Evolutionary conservation across 2,888 invertebrate species (phyloP).

Genomic region (Drosophila atripex): DNA sequence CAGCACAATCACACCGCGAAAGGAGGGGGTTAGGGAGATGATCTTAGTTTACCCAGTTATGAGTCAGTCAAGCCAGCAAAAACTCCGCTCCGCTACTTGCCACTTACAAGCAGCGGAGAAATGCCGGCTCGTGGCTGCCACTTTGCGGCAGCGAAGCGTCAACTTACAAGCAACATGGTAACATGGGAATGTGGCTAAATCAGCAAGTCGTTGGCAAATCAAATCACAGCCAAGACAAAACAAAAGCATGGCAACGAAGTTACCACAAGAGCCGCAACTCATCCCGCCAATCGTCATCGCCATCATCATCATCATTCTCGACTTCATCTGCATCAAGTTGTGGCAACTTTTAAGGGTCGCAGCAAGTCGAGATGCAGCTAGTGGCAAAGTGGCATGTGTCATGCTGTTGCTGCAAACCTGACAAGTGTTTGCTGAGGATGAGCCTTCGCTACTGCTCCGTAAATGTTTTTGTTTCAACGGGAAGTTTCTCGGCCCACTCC

Average conservation of each 20-base stretch:
- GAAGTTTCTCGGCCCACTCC: constrained; percentile 27
- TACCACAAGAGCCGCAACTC: constrained; percentile 18
- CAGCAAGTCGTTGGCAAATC: constrained; percentile 59
- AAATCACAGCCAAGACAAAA: constrained; percentile 54
- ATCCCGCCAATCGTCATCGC: constrained; percentile 25
- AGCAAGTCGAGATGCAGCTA: constrained; percentile 24
- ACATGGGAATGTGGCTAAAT: constrained; percentile 62
- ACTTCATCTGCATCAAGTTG: constrained; percentile 46
- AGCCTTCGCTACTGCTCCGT: constrained; percentile 22
- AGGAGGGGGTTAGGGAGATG: neutral
- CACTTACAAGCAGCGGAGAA: constrained; percentile 55
- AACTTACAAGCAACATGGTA: constrained; percentile 41
- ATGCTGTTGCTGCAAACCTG: constrained; percentile 32
- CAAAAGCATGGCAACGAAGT: constrained; percentile 42
- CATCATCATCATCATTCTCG: constrained; percentile 39
- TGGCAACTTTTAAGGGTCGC: constrained; percentile 48
- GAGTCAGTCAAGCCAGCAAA: constrained; percentile 61
- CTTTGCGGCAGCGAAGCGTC: constrained; percentile 53
- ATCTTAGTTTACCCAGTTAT: constrained; percentile 30
- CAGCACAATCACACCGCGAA: constrained; percentile 12
- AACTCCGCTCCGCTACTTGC: constrained; percentile 57
- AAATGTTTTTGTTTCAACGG: constrained; percentile 23
- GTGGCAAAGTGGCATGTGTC: constrained; percentile 46
- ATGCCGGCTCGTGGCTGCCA: constrained; percentile 42
- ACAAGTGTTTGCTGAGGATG: constrained; percentile 18